Evolutionary conservation across 2,113 vertebrate species (phyloP).

Genomic region (Chloropsis cyanopogon): DNA sequence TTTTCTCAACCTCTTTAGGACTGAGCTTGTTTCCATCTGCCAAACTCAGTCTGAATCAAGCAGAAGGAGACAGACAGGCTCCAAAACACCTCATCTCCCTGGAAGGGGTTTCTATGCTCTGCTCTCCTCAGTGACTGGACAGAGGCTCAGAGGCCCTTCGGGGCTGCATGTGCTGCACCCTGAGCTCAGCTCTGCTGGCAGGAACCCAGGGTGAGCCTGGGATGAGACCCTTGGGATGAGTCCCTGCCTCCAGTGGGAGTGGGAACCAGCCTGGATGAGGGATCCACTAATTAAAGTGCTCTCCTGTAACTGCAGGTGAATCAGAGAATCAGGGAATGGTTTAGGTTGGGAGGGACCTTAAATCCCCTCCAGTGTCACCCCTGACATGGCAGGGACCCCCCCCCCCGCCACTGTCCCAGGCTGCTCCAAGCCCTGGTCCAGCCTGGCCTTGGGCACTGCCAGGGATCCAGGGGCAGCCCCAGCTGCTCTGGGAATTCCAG

Average conservation of each 20-base stretch:
- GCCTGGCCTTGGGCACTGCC: neutral
- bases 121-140: neutral
- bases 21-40: conserved; percentile 29
- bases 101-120: neutral
- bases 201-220: fast-evolving
- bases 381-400: neutral
- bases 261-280: neutral
- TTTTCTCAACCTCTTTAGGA: neutral
- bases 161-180: neutral
- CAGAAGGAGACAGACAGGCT: neutral
- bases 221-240: neutral
- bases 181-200: neutral
- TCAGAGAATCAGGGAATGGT: too few species aligned
- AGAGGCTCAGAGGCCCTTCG: neutral
- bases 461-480: neutral
- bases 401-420: neutral
- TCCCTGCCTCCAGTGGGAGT: neutral
- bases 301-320: neutral
- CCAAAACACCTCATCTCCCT: neutral
- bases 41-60: conserved; percentile 7
- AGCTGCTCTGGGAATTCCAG: neutral
- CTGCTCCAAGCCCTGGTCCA: neutral
- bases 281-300: neutral
- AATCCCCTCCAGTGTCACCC: neutral
- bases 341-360: fast-evolving